phyloP scores from a whole-genome alignment of 1,140 invertebrate genomes.

The Arion vulgaris region DNA sequence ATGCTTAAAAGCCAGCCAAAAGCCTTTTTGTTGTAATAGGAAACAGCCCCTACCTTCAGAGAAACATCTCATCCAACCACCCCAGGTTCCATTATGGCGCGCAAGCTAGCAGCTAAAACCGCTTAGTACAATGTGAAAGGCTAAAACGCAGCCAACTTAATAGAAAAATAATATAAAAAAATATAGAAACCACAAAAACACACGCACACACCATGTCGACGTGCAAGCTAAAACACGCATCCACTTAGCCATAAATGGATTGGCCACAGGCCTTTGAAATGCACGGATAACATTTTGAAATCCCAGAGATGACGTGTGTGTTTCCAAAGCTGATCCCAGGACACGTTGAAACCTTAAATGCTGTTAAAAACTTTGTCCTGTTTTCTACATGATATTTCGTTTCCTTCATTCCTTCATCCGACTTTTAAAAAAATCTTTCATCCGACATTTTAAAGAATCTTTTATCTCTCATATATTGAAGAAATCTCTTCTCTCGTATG shows the following conservation, averaged over 20 bases:
- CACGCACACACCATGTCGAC: neutral
- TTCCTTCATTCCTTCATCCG: neutral
- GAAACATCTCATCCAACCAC: neutral
- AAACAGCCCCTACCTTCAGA: neutral
- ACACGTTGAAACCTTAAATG: neutral
- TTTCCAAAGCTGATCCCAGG: neutral
- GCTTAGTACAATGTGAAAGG: neutral
- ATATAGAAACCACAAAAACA: too few species aligned
- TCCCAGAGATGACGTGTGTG: neutral
- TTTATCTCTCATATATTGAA: too few species aligned
- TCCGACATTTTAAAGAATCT: too few species aligned
- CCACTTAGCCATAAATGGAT: slow-evolving; percentile 27
- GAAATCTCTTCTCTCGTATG: too few species aligned
- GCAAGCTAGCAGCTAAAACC: neutral
- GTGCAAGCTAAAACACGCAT: slow-evolving; percentile 15
- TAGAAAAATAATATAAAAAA: neutral
- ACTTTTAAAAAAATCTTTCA: too few species aligned
- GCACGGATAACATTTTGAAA: slow-evolving; percentile 15
- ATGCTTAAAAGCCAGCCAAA: slow-evolving; percentile 33
- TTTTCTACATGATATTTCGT: neutral
- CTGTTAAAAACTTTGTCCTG: neutral
- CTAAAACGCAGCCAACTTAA: neutral
- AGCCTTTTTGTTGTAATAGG: slow-evolving; percentile 26
- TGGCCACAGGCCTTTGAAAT: neutral
- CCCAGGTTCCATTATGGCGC: neutral